phyloP scores from a whole-genome alignment of 2,888 invertebrate species.

The Rosalia funebris region DNA sequence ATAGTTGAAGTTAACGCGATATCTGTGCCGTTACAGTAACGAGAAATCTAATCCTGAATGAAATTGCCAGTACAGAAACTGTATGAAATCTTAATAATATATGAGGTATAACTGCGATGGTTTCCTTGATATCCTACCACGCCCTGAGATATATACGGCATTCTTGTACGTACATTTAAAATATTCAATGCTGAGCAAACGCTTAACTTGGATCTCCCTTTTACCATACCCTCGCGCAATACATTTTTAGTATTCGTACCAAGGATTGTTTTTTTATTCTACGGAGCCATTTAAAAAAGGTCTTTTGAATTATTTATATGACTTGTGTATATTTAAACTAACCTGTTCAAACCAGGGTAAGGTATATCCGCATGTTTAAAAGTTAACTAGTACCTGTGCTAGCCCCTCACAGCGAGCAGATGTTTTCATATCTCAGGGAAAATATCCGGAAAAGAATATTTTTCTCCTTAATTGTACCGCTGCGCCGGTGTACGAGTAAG shows the following conservation, averaged over 20 bases:
- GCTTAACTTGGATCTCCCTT: constrained; percentile 37
- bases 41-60: not conserved
- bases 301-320: constrained; percentile 38
- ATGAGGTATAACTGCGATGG: constrained; percentile 11
- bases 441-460: no score
- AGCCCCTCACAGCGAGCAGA: not conserved
- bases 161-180: constrained; percentile 36
- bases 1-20: not conserved
- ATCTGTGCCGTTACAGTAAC: not conserved
- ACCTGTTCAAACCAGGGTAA: constrained; percentile 4
- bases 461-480: no score
- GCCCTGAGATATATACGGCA: constrained; percentile 1
- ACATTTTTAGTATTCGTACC: constrained; percentile 42
- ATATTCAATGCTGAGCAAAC: constrained; percentile 38
- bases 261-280: constrained; percentile 39
- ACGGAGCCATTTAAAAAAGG: constrained; percentile 38
- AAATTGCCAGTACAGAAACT: not conserved
- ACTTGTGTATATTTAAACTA: constrained; percentile 29
- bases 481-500: no score
- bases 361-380: not conserved
- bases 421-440: no score
- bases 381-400: not conserved
- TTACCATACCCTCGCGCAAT: constrained; percentile 35
- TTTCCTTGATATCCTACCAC: not conserved
- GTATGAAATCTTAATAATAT: constrained; percentile 22